Base-by-base conservation (phyloP, 2,888 invertebrate species). In the Caenorhabditis virilis region DNA sequence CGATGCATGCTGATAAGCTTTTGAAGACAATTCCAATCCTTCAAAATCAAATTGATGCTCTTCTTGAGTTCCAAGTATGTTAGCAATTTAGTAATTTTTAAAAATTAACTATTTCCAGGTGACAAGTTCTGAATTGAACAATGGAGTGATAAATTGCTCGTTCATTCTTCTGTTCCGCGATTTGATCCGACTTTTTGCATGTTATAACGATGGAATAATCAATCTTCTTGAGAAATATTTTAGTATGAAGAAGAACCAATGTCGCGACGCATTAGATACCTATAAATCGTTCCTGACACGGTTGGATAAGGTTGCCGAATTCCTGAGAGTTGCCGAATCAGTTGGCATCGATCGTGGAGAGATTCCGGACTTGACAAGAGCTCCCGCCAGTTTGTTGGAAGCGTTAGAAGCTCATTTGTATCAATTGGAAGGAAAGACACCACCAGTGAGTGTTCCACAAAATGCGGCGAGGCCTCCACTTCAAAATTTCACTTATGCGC, bases 231-330 rank as follows among this genome's bases (percentile, higher is more conserved):
- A 98, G 87, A 97, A 98, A 86, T 98, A 93, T 87, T 98, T 98
- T 86, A 95, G 95, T 85, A 97, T 98, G 95, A 95, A 95, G 87
- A 97, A 97, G 86, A 98, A 98, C 86, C 93, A 95, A 85, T 93
- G 93, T 83, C 90, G 93, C 78, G 95, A 98, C 83, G 95, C 95
- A 78, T 88, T 98, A 85, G 97, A 98, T 84, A 89, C 95, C 83
- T 98, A 98, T 87, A 98, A 95, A 50, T 48, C 62, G 11, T 68
- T 69, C 60, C 46, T 78, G 67, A 63, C 93, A 78, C 89, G 95
- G 83, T 95, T 98, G 93, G 97, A 98, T 87, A 90, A 92, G 86
- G 95, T 98, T 63, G 92, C 92, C 63, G 95, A 97, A 87, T 97
- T 98, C 86, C 88, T 98, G 62, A 94, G 95, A 80, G 87, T 88